Conservation (phyloP, 1,140 invertebrate genomes). For the Drosophila micromelanica region DNA sequence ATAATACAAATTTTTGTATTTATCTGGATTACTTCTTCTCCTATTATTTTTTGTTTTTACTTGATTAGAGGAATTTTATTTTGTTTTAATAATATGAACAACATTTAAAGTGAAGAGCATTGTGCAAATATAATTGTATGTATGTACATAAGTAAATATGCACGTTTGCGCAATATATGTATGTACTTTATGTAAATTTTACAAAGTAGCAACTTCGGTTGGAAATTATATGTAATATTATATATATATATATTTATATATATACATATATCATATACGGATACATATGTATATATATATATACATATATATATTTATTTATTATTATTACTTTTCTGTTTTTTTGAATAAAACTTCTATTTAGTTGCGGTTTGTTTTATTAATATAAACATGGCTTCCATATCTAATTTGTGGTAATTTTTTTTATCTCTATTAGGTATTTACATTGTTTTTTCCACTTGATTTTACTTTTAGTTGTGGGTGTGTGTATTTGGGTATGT, state of each 20-base stretch:
- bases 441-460: slow-evolving; percentile 21
- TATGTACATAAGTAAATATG: slow-evolving; percentile 18
- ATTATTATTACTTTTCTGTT: background rate
- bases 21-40: background rate
- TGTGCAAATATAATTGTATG: slow-evolving; percentile 17
- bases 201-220: slow-evolving; percentile 4
- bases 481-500: slow-evolving; percentile 14
- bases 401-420: slow-evolving; percentile 11
- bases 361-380: slow-evolving; percentile 3
- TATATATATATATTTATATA: too few species aligned
- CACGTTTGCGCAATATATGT: slow-evolving; percentile 7
- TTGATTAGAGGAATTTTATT: background rate
- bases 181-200: slow-evolving; percentile 11
- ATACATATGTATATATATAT: too few species aligned
- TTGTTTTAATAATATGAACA: slow-evolving; percentile 17
- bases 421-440: slow-evolving; percentile 32
- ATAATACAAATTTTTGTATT: slow-evolving; percentile 10
- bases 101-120: slow-evolving; percentile 29
- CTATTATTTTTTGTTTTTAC: background rate
- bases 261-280: background rate
- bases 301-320: background rate
- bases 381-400: slow-evolving; percentile 13
- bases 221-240: background rate
- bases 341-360: slow-evolving; percentile 12
- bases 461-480: slow-evolving; percentile 3